These are phyloP conservation scores for Leptinotarsa peninsularis DNA, from an alignment of 2,888 invertebrate species.

Conservation along the genomic window DNA sequence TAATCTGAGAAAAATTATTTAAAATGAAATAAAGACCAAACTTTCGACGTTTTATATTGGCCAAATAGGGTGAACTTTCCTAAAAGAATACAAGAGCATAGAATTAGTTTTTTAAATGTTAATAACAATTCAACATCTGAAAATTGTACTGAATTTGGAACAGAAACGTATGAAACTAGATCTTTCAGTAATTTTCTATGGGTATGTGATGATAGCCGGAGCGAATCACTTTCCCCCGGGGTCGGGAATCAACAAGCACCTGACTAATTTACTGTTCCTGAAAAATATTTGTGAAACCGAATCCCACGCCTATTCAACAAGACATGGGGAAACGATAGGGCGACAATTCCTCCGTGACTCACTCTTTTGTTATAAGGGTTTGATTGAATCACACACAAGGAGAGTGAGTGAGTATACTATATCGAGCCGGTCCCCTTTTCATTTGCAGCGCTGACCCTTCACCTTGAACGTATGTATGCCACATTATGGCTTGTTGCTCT, in stretches of 20 bases:
- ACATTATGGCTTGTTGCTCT: constrained; percentile 17
- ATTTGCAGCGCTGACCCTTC: constrained; percentile 10
- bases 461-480: constrained; percentile 17
- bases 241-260: background rate
- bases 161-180: background rate
- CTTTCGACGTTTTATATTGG: too few relatives aligned
- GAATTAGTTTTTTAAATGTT: too few relatives aligned
- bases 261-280: background rate
- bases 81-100: too few relatives aligned
- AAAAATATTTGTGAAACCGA: constrained; percentile 1
- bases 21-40: too few relatives aligned
- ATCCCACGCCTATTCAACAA: constrained; percentile 15
- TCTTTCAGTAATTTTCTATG: background rate
- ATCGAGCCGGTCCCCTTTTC: constrained; percentile 15
- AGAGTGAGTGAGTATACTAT: background rate
- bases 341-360: constrained; percentile 25
- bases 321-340: constrained; percentile 9
- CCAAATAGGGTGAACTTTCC: too few relatives aligned
- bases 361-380: constrained; percentile 26
- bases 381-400: constrained; percentile 18
- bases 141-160: background rate
- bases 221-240: background rate
- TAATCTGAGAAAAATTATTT: too few relatives aligned
- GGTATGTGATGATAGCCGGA: background rate
- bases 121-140: too few relatives aligned